These are phyloP conservation scores for Terebella lapidaria DNA, from an alignment of 2,888 invertebrate species.

Conservation along the genomic window DNA sequence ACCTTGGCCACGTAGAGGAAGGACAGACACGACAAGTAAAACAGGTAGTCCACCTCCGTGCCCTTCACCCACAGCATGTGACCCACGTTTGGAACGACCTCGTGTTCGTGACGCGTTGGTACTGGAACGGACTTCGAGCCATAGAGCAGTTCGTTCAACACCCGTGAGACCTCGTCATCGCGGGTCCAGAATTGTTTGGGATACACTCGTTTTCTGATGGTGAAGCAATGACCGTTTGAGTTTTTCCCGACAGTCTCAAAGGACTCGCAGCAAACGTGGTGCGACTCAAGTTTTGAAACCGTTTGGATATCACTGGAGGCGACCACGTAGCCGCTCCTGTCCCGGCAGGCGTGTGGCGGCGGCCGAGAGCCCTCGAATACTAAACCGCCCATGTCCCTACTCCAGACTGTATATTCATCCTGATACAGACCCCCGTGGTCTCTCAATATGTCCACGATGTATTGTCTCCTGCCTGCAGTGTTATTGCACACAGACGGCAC, in stretches of 20 bases:
- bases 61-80: conserved; percentile 43
- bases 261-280: background rate
- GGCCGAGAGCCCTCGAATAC: background rate
- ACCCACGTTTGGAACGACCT: conserved; percentile 36
- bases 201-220: conserved; percentile 13
- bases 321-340: background rate
- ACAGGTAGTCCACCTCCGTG: conserved; percentile 34
- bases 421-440: background rate
- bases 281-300: background rate
- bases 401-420: background rate
- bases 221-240: background rate
- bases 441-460: background rate
- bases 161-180: conserved; percentile 24
- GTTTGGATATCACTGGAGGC: background rate
- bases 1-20: conserved; percentile 35
- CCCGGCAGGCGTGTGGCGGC: no score
- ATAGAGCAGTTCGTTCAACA: conserved; percentile 29
- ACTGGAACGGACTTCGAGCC: conserved; percentile 21
- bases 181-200: conserved; percentile 31
- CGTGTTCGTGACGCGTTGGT: conserved; percentile 5
- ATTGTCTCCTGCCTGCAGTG: background rate
- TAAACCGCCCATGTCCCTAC: background rate
- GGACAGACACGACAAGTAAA: conserved; percentile 40
- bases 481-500: background rate
- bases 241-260: background rate